Percentiles rank a stretch among this genome's conserved stretches.
Evolutionary conservation across 2,113 vertebrate genomes (phyloP).

Genomic region (Prionailurus bengalensis): DNA sequence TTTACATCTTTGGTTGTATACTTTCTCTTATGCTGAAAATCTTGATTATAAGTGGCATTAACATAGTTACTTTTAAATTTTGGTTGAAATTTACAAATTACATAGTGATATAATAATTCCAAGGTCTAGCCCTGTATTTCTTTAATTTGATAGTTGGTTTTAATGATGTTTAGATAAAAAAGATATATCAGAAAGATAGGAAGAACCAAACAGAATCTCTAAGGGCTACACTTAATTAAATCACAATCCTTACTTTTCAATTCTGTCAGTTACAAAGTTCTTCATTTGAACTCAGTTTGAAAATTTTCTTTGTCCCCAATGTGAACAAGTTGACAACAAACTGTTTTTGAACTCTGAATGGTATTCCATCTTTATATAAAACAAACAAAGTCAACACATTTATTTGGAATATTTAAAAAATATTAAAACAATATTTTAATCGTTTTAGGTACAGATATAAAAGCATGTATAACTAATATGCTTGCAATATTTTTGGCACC

Average conservation of each 20-base stretch:
- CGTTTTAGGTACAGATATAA: background rate
- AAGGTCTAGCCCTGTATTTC: background rate
- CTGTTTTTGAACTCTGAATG: background rate
- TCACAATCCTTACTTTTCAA: background rate
- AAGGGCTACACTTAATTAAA: background rate
- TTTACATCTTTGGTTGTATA: background rate
- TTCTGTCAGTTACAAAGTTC: background rate
- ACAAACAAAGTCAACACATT: background rate
- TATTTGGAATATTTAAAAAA: conserved; percentile 3
- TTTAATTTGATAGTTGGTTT: background rate
- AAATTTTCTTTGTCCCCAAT: background rate
- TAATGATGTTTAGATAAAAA: background rate
- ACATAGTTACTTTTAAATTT: background rate
- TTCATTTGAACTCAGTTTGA: background rate
- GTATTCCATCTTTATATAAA: background rate
- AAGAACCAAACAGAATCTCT: background rate
- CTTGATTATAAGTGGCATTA: background rate
- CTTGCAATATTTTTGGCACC: background rate
- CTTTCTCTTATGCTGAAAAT: background rate
- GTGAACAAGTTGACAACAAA: background rate
- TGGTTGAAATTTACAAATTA: background rate
- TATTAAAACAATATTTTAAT: background rate
- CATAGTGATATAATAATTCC: background rate
- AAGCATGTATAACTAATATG: background rate
- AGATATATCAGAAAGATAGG: background rate